These are phyloP conservation scores for Microplitis mediator DNA, from an alignment of 1,140 invertebrate genomes.

Conservation along the genomic window DNA sequence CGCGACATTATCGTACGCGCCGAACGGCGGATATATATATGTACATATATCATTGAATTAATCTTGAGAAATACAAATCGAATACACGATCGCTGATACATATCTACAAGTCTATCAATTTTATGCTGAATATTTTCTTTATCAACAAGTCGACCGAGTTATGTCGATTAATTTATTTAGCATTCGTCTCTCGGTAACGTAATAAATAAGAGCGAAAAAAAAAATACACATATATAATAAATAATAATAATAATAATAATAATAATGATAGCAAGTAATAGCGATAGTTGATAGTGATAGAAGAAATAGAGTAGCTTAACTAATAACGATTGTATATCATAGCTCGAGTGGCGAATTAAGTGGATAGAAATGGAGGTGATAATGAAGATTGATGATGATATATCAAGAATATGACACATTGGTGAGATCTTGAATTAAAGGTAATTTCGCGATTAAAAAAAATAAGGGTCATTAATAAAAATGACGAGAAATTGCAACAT, in stretches of 20 bases:
- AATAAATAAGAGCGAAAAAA: no score
- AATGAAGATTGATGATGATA: constrained; percentile 27
- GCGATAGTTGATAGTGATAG: neutral
- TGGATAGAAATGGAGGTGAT: constrained; percentile 29
- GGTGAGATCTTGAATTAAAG: neutral
- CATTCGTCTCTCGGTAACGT: no score
- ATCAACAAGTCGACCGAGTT: no score
- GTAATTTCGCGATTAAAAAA: neutral
- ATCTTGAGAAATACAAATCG: neutral
- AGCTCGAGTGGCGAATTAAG: constrained; percentile 12
- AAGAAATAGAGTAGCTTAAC: constrained; percentile 16
- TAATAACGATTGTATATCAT: constrained; percentile 9
- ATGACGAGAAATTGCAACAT: no score
- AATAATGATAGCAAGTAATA: neutral
- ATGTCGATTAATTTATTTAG: no score
- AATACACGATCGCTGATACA: neutral
- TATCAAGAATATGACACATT: neutral
- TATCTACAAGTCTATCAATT: neutral
- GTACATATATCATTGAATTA: neutral
- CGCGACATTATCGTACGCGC: neutral
- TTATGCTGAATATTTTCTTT: neutral
- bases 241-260: neutral
- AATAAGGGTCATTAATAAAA: no score
- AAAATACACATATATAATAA: neutral
- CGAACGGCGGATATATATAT: no score